Conservation (phyloP, 2,888 invertebrate species). For the Gibbula magus region DNA sequence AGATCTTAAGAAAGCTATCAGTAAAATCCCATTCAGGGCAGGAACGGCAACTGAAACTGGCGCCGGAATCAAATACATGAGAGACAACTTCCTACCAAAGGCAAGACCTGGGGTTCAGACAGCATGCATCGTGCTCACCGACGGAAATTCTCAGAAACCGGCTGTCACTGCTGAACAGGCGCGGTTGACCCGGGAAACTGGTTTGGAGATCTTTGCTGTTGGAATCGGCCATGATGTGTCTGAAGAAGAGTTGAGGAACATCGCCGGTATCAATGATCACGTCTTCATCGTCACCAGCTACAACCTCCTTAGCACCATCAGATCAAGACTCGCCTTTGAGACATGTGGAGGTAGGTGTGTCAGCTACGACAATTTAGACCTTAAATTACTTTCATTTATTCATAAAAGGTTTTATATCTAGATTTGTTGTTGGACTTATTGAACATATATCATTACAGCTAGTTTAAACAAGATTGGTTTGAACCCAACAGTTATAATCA, state of each 20-base stretch:
- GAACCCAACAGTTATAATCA: too few species aligned
- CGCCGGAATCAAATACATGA: neutral
- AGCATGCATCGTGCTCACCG: conserved; percentile 38
- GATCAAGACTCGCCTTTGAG: conserved; percentile 23
- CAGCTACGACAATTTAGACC: neutral
- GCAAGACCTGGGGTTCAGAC: conserved; percentile 22
- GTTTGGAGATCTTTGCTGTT: conserved; percentile 39
- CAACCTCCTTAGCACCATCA: conserved; percentile 7
- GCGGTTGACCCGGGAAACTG: neutral
- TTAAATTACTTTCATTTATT: too few species aligned
- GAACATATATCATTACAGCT: too few species aligned
- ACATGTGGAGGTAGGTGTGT: neutral
- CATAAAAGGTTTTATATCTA: too few species aligned
- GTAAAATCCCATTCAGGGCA: conserved; percentile 5
- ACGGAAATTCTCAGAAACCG: conserved; percentile 40
- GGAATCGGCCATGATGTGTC: conserved; percentile 34
- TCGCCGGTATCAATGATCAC: conserved; percentile 35
- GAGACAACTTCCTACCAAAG: neutral
- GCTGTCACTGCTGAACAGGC: conserved; percentile 32
- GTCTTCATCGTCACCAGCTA: conserved; percentile 19
- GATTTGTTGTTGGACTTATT: too few species aligned
- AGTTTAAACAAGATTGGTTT: too few species aligned
- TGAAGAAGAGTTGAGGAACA: conserved; percentile 35
- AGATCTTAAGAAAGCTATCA: conserved; percentile 19
- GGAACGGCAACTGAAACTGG: conserved; percentile 25